Conservation (phyloP, 2,888 invertebrate species). For the Papilio gigon region DNA sequence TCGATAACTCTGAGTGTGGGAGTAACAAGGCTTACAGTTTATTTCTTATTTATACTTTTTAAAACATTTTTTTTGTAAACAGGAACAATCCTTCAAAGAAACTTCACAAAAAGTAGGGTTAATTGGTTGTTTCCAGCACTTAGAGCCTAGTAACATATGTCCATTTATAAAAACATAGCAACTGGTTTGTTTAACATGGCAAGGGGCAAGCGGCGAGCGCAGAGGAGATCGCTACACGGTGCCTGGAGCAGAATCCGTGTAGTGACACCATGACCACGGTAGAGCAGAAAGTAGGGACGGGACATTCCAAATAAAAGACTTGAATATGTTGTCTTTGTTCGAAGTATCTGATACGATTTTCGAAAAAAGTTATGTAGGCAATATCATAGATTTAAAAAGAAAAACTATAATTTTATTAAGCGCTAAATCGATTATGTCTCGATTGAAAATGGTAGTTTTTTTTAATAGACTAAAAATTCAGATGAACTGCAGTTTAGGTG, state of each 20-base stretch:
- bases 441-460: too few relatives aligned
- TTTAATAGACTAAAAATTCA: too few relatives aligned
- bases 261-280: constrained; percentile 43
- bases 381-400: too few relatives aligned
- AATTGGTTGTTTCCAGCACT: neutral
- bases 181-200: constrained; percentile 75
- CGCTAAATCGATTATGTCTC: too few relatives aligned
- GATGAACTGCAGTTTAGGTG: too few relatives aligned
- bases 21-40: neutral
- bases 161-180: constrained; percentile 63
- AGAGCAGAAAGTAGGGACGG: neutral
- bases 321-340: neutral
- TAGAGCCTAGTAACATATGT: constrained; percentile 48
- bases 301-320: neutral
- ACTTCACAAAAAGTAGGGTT: neutral
- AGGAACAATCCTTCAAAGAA: neutral
- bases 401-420: too few relatives aligned
- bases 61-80: neutral
- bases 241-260: constrained; percentile 61
- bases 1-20: too few relatives aligned
- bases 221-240: constrained; percentile 47
- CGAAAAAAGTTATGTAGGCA: too few relatives aligned
- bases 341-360: neutral
- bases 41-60: neutral
- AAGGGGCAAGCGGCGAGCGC: constrained; percentile 49